These are phyloP conservation scores for Acrocephalus arundinaceus DNA, from an alignment of 2,113 vertebrate genomes.

Conservation along the genomic window DNA sequence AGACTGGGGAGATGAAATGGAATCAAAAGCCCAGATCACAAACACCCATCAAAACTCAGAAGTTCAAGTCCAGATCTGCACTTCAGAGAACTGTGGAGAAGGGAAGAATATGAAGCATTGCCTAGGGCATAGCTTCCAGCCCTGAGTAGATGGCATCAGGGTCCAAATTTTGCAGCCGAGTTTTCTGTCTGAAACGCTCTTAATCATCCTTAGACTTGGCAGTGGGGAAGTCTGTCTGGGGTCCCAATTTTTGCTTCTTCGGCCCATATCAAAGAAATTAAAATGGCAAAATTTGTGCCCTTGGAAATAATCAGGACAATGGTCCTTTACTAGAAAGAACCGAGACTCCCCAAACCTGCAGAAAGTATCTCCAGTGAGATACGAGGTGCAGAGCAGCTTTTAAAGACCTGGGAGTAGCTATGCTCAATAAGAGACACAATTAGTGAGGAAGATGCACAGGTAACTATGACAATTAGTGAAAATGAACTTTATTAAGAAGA, in stretches of 20 bases:
- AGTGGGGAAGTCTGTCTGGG: background rate
- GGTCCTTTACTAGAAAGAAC: background rate
- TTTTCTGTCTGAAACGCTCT: background rate
- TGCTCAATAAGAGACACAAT: background rate
- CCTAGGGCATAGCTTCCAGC: background rate
- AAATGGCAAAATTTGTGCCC: background rate
- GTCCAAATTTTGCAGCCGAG: background rate
- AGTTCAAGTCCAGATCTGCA: background rate
- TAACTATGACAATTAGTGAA: background rate
- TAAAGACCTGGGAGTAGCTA: background rate
- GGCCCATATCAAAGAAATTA: background rate
- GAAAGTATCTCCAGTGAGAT: background rate
- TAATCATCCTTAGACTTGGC: background rate
- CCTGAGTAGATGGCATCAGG: background rate
- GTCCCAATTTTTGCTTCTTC: background rate
- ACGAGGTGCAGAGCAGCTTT: background rate
- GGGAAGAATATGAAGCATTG: background rate
- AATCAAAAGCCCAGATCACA: conserved; percentile 4
- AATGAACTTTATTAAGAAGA: background rate
- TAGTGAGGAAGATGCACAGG: background rate
- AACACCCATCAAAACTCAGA: background rate
- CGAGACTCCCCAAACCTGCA: background rate
- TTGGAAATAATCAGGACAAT: background rate
- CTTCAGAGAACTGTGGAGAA: background rate
- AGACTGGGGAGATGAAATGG: background rate